Evolutionary conservation across 1,140 invertebrate genomes (phyloP).

Genomic region (Conopomorpha cramerella): DNA sequence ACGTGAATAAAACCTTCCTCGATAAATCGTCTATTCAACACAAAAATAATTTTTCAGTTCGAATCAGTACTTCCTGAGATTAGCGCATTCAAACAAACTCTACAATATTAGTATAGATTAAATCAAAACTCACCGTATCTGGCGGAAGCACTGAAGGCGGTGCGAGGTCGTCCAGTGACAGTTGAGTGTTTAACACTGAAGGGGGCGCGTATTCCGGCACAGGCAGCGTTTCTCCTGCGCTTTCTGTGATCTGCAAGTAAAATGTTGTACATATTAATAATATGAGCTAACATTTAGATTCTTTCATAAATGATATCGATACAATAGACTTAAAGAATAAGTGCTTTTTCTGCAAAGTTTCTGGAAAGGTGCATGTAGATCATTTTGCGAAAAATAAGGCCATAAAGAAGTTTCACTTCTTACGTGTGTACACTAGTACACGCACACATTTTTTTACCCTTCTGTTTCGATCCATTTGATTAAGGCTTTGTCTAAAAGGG

Average conservation of each 20-base stretch:
- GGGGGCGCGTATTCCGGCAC: slow-evolving; percentile 46
- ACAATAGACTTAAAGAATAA: no score
- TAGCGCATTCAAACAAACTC: no score
- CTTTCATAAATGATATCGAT: no score
- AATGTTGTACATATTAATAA: background rate
- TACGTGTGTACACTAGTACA: no score
- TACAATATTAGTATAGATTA: background rate
- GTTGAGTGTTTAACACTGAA: slow-evolving; percentile 50
- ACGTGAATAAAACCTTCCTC: background rate
- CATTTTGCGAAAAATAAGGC: no score
- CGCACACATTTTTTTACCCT: no score
- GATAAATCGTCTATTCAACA: background rate
- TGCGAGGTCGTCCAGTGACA: slow-evolving; percentile 51
- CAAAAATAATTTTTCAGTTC: no score
- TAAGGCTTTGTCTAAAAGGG: no score
- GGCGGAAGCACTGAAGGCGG: slow-evolving; percentile 48
- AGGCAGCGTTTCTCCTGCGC: slow-evolving; percentile 13
- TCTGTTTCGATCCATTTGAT: no score
- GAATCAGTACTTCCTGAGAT: background rate
- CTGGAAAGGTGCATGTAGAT: no score
- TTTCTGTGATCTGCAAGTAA: slow-evolving; percentile 18
- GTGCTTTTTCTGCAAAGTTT: no score
- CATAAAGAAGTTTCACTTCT: no score
- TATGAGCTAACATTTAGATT: background rate
- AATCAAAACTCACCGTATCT: slow-evolving; percentile 29